Percentiles rank a stretch among this genome's conserved stretches.
phyloP scores from a whole-genome alignment of 1,140 invertebrate species.

The Neuroterus valhalla region DNA sequence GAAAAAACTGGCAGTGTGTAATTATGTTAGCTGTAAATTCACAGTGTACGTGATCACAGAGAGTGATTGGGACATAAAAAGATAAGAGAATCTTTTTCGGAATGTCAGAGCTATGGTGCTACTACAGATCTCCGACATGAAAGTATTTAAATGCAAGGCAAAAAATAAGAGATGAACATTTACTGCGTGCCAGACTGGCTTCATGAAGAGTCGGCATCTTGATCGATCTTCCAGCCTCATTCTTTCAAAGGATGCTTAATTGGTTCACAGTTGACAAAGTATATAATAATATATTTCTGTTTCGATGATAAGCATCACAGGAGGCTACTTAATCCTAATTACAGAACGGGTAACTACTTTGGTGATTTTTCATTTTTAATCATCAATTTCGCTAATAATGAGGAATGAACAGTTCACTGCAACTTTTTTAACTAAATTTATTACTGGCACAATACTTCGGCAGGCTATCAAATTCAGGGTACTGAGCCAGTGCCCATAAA shows the following conservation, averaged over 20 bases:
- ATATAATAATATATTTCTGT: too few relatives aligned
- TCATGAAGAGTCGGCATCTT: constrained; percentile 21
- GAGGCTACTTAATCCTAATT: background rate
- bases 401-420: background rate
- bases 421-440: too few relatives aligned
- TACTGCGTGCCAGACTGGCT: background rate
- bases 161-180: constrained; percentile 19
- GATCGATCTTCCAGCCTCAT: constrained; percentile 25
- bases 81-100: constrained; percentile 14
- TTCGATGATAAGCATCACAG: too few relatives aligned
- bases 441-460: too few relatives aligned
- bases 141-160: constrained; percentile 13
- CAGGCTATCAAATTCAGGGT: too few relatives aligned
- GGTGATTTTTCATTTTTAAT: constrained; percentile 13
- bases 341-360: background rate
- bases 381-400: background rate
- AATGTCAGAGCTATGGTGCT: constrained; percentile 5
- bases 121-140: constrained; percentile 19
- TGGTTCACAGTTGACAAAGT: too few relatives aligned
- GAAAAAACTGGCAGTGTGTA: constrained; percentile 16
- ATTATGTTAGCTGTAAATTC: constrained; percentile 14
- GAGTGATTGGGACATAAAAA: constrained; percentile 13
- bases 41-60: constrained; percentile 18
- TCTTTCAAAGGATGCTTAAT: background rate
- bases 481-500: too few relatives aligned